phyloP scores from a whole-genome alignment of 2,113 vertebrate genomes.

The Erinaceus europaeus region DNA sequence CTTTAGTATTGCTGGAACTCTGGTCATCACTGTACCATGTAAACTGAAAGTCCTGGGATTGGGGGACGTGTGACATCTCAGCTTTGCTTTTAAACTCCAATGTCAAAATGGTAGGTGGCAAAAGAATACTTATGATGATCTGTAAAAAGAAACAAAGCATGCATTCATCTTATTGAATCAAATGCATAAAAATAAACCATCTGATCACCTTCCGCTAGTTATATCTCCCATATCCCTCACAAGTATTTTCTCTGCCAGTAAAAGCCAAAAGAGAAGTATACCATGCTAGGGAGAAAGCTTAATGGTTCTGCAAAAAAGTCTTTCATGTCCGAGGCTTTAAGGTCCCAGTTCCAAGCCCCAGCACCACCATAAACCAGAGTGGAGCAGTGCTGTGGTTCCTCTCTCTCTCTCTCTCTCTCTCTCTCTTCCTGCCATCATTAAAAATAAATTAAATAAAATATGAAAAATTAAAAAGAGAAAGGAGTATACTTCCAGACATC shows the following conservation, averaged over 20 bases:
- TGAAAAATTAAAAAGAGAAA: too few species aligned
- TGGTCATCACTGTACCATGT: conserved; percentile 83
- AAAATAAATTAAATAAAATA: too few species aligned
- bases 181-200: background rate
- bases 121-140: conserved; percentile 93
- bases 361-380: too few species aligned
- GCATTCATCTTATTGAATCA: background rate
- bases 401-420: too few species aligned
- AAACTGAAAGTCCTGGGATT: conserved; percentile 91
- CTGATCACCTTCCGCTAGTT: background rate
- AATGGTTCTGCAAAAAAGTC: too few species aligned
- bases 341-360: too few species aligned
- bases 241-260: background rate
- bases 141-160: conserved; percentile 72
- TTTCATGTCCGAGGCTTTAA: too few species aligned
- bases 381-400: too few species aligned
- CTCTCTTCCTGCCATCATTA: too few species aligned
- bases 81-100: conserved; percentile 98
- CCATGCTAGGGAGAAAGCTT: too few species aligned
- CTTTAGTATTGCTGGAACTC: conserved; percentile 63
- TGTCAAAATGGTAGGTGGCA: conserved; percentile 92
- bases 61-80: conserved; percentile 98
- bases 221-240: background rate
- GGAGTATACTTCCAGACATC: background rate
- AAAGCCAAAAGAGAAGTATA: background rate